phyloP scores from a whole-genome alignment of 2,113 vertebrate species.

The Ictalurus punctatus region DNA sequence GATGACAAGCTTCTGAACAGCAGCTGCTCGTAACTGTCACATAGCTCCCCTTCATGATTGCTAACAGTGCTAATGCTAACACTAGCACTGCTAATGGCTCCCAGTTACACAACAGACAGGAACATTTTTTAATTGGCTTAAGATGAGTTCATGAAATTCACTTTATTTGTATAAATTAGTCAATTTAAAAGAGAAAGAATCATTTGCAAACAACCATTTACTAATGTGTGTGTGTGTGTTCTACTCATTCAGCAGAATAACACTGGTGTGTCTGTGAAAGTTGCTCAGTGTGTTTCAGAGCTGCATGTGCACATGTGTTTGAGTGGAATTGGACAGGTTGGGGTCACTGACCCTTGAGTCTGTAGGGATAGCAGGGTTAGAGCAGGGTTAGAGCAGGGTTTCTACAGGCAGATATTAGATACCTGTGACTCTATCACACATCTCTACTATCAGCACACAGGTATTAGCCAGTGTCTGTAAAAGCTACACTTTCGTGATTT shows the following conservation, averaged over 20 bases:
- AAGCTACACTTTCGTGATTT: not conserved
- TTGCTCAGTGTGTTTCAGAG: not conserved
- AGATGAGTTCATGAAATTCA: not conserved
- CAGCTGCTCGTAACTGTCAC: not conserved
- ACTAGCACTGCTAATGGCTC: not conserved
- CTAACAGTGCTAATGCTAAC: conserved; percentile 15
- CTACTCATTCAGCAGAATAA: not conserved
- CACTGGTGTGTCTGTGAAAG: not conserved
- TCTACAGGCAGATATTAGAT: not conserved
- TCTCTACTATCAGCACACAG: not conserved
- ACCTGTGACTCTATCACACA: not conserved
- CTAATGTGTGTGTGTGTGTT: no score
- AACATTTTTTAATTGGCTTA: not conserved
- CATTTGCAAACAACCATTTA: no score
- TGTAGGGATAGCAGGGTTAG: not conserved
- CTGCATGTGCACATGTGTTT: not conserved
- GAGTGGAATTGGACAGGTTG: not conserved
- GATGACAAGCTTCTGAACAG: not conserved
- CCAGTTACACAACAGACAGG: not conserved
- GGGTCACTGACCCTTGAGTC: not conserved
- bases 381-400: not conserved
- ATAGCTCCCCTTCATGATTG: not conserved
- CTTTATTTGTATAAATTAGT: not conserved
- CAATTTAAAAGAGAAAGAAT: not conserved
- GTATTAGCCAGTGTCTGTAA: no score